Base-by-base conservation (phyloP, 1,140 invertebrate species). In the Geopemphigus sp. region DNA sequence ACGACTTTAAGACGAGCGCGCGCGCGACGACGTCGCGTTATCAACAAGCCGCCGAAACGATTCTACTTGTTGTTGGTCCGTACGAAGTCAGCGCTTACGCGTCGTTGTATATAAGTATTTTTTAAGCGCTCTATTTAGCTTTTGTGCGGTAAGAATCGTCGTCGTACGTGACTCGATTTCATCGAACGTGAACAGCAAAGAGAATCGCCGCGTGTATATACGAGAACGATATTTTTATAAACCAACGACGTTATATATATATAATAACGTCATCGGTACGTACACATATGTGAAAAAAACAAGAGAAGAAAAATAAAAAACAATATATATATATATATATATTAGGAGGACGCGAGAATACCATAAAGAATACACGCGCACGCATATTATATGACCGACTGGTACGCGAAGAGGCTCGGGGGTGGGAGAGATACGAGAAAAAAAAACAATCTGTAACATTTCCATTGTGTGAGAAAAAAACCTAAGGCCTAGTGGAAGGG, bases 391-490 rank as follows among this genome's bases (percentile, higher is more conserved):
- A 47, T 50, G 68, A 26, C 17, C 24, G 26, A 32, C 26, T 17
- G 47, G 26, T 19, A 8, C 32, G 32, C 32, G 32, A 8, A 39
- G 32, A 39, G 3, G 8, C 32, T 39, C 32, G 32, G 32, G 8
- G n/a, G n/a, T n/a, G n/a, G 56, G 17, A 29, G 24, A 26, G 26
- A 29, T 8, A 8, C 12, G 5, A 72, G 24, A 15, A 8, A 29
- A 39, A 73, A 76, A 78, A 78, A 61, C 68, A 50, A 63, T 47
- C 57, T 63, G 39, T 78, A 78, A 78, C 45, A 63, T 61, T 50
- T 78, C 57, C 45, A 63, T 63, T 78, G 74, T 78, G 74, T 63
- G 57, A 56, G 32, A 74, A 59, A 39, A 72, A 78, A 45, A 76
- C 47, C 57, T 14, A 29, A 63, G 15, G 74, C 8, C 14, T 10